Evolutionary conservation across 2,113 vertebrate species (phyloP).

Genomic region (Corythaeola cristata): DNA sequence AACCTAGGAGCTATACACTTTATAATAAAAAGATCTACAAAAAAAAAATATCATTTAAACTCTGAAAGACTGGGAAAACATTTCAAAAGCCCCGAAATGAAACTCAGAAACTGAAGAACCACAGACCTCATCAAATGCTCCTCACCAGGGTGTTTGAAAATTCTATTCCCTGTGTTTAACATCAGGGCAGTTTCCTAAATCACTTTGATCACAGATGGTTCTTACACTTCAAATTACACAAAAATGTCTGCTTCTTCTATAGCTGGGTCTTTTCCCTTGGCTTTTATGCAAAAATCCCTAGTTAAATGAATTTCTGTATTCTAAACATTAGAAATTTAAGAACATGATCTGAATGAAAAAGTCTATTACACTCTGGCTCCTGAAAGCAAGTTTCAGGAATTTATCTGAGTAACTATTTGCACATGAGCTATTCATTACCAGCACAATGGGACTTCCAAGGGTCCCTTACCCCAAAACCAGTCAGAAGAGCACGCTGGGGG

Average conservation of each 20-base stretch:
- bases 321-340: constrained; percentile 17
- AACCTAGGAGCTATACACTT: background rate
- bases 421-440: background rate
- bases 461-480: background rate
- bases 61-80: background rate
- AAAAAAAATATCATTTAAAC: background rate
- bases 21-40: background rate
- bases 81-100: background rate
- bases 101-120: background rate
- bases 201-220: background rate
- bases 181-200: background rate
- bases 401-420: background rate
- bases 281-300: background rate
- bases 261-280: background rate
- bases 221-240: background rate
- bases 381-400: constrained; percentile 3
- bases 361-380: background rate
- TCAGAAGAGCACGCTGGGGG: background rate
- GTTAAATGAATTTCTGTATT: background rate
- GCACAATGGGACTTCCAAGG: background rate
- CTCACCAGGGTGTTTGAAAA: background rate
- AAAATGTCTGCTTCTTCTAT: background rate
- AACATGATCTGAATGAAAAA: background rate
- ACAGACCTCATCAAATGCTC: background rate
- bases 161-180: background rate